These are phyloP conservation scores for Muscina levida DNA, from an alignment of 2,888 invertebrate species.

Conservation along the genomic window DNA sequence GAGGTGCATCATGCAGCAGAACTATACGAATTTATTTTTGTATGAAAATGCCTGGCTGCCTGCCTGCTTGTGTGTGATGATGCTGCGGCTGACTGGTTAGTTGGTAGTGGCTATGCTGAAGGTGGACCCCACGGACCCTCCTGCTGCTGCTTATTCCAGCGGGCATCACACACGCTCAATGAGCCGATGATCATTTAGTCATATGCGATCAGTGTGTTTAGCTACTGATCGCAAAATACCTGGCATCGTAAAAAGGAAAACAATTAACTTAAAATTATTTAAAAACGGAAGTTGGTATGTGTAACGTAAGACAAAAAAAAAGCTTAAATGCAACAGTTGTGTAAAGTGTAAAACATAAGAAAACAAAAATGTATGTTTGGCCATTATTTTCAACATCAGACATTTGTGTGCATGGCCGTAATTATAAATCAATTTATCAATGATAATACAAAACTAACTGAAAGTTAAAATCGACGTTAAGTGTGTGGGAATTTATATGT, in stretches of 20 bases:
- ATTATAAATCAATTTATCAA: conserved; percentile 2
- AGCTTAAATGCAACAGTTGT: too few species aligned
- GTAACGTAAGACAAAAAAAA: not conserved
- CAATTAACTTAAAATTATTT: not conserved
- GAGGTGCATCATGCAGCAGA: not conserved
- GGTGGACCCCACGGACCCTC: conserved; percentile 68
- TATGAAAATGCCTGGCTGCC: too few species aligned
- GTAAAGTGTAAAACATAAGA: too few species aligned
- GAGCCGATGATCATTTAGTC: conserved; percentile 56
- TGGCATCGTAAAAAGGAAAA: not conserved
- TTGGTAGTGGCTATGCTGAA: conserved; percentile 29
- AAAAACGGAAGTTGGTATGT: conserved; percentile 48
- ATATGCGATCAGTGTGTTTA: conserved; percentile 53
- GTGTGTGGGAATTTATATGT: too few species aligned
- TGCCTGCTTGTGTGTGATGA: not conserved
- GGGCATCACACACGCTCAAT: conserved; percentile 48
- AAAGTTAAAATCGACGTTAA: not conserved
- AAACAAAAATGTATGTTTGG: too few species aligned
- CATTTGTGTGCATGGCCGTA: too few species aligned
- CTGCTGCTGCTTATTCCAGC: conserved; percentile 52
- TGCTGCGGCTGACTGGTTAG: too few species aligned
- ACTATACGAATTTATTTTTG: conserved; percentile 31
- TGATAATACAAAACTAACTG: not conserved
- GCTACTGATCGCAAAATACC: conserved; percentile 45
- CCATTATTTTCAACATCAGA: too few species aligned